Base-by-base conservation (phyloP, 2,888 invertebrate genomes). In the Leptarthrus brevirostris region DNA sequence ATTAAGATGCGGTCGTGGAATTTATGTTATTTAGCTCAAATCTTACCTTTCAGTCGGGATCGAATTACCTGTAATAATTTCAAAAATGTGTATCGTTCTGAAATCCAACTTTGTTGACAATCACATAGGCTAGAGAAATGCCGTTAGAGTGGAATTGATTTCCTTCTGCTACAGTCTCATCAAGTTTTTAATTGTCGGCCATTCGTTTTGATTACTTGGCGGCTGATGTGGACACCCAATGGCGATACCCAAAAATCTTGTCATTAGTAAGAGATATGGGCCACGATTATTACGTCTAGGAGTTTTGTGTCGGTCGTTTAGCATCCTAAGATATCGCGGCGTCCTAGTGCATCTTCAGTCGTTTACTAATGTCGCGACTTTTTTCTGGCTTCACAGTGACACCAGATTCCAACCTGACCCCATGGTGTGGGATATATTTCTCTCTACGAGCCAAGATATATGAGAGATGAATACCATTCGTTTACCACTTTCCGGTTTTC, bases 181-280 rank as follows among this genome's bases (percentile, higher is more conserved):
- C 69, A 69, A 34, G 12, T 49, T 52, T 69, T 69, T 69, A 69
- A 69, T 69, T 69, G 69, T 52, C 34, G 52, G n/a, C 49, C 69
- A 69, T 69, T 69, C 69, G 26, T 69, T 69, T 69, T 69, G 52
- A 69, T 69, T 52, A 34, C 52, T 47, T 14, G 69, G 40, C 52
- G 18, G 34, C 52, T 20, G 52, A 44, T 30, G 22, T 26, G 64
- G 52, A 69, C 14, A 10, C 69, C 52, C 69, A 18, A n/a, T 22
- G 69, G 30, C 52, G 52, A 24, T 69, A 26, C 26, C 66, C 69
- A 36, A 69, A 40, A 69, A 52, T 20, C 69, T 49, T 52, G 69
- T 52, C 69, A 69, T 52, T 52, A 69, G 69, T 30, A 69, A 69
- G 34, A 69, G 69, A 69, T 69, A 69, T 69, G 69, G 69, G 12